phyloP scores from a whole-genome alignment of 2,797 vertebrate species.

The Propithecus perrieri region DNA sequence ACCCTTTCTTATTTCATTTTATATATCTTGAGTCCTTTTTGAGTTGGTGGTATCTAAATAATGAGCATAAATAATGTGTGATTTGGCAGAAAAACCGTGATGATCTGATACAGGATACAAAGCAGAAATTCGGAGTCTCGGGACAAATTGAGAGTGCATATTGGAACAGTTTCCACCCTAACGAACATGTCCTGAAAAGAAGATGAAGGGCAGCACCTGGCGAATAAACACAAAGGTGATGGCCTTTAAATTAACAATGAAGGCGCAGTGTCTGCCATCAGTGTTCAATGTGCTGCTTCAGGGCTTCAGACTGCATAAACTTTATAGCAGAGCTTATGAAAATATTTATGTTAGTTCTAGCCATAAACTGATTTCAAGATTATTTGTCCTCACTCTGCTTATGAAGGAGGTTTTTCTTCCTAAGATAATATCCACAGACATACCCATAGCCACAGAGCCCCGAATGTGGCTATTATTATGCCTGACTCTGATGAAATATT shows the following conservation, averaged over 20 bases:
- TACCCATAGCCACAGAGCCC: background rate
- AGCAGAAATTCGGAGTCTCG: background rate
- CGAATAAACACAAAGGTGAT: background rate
- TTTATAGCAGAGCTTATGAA: background rate
- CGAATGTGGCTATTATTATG: background rate
- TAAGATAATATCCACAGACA: background rate
- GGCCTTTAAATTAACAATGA: background rate
- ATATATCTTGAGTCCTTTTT: background rate
- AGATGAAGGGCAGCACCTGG: background rate
- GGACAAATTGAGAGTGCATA: background rate
- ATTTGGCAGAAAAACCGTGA: background rate
- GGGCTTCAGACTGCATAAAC: background rate
- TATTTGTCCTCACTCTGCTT: background rate
- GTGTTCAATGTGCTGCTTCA: background rate
- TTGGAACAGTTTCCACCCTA: background rate
- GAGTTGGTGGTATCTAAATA: background rate
- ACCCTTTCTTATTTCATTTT: background rate
- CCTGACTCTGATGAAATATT: conserved; percentile 52
- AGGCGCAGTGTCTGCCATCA: accelerated
- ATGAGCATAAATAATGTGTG: background rate
- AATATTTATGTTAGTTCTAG: conserved; percentile 26
- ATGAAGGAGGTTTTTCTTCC: conserved; percentile 9
- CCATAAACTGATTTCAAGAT: conserved; percentile 31
- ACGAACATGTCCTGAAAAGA: background rate
- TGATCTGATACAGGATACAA: background rate